A percentile compares a stretch with the other conserved stretches of the same genome.
phyloP scores from a whole-genome alignment of 1,140 invertebrate genomes.

The Drosophila sp. region DNA sequence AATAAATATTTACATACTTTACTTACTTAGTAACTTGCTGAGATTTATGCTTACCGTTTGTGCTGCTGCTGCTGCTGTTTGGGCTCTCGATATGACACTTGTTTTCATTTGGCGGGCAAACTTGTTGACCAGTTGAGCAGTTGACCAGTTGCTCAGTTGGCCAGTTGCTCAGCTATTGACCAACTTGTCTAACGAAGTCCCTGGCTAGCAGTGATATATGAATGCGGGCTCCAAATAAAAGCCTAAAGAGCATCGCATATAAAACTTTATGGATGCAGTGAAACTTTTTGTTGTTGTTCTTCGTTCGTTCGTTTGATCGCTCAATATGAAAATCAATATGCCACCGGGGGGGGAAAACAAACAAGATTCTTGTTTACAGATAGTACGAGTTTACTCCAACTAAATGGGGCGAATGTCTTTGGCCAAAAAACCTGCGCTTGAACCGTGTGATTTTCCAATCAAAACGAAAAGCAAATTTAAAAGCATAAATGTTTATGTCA shows the following conservation, averaged over 20 bases:
- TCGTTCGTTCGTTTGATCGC: neutral
- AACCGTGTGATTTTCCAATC: constrained; percentile 54
- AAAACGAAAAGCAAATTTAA: constrained; percentile 7
- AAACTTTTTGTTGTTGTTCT: constrained; percentile 37
- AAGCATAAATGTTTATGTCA: constrained; percentile 12
- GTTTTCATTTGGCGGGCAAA: constrained; percentile 56
- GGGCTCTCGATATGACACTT: constrained; percentile 52
- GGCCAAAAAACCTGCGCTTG: constrained; percentile 7
- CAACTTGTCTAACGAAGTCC: constrained; percentile 61
- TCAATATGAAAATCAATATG: constrained; percentile 64
- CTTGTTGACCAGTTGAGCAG: constrained; percentile 46
- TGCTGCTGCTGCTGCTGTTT: constrained; percentile 1
- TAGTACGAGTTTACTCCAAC: neutral
- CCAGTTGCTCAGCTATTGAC: constrained; percentile 45
- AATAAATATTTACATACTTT: constrained; percentile 80
- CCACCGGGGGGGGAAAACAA: constrained; percentile 74
- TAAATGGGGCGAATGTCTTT: constrained; percentile 10
- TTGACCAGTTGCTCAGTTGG: too few relatives aligned
- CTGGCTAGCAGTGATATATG: constrained; percentile 5
- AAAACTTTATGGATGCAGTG: constrained; percentile 48
- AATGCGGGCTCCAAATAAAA: constrained; percentile 21
- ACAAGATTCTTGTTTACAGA: constrained; percentile 62
- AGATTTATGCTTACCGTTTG: constrained; percentile 27
- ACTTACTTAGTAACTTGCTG: constrained; percentile 63
- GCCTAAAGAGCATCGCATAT: constrained; percentile 22